Evolutionary conservation across 2,797 vertebrate species (phyloP).

Genomic region (Rhynchonycteris naso): DNA sequence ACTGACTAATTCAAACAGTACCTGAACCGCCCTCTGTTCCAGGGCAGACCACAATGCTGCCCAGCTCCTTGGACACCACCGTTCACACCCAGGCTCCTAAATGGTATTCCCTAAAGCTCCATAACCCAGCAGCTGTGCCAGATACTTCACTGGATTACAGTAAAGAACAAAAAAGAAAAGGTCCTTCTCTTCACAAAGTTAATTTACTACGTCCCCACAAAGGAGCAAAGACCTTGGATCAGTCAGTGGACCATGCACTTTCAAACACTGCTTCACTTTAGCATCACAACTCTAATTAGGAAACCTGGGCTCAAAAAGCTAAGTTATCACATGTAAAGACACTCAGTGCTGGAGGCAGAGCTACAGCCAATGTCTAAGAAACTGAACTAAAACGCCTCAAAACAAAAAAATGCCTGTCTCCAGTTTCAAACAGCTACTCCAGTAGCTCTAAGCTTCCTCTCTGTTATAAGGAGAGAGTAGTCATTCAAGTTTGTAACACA

Average conservation of each 20-base stretch:
- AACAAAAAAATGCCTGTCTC: conserved; percentile 29
- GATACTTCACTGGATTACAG: not conserved
- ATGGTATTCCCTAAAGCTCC: not conserved
- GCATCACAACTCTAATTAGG: not conserved
- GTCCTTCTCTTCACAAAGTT: not conserved
- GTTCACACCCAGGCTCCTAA: not conserved
- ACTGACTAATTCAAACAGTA: conserved; percentile 48
- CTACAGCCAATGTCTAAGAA: not conserved
- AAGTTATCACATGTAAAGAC: not conserved
- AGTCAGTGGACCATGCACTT: not conserved
- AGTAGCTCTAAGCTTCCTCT: not conserved
- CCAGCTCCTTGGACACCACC: not conserved
- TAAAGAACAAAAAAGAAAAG: not conserved
- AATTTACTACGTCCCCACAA: not conserved
- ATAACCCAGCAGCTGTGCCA: not conserved
- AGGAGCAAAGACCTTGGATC: not conserved
- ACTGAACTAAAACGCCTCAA: conserved; percentile 29
- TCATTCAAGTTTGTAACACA: conserved; percentile 31
- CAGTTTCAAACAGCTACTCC: not conserved
- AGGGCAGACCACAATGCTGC: not conserved
- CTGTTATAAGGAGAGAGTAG: not conserved
- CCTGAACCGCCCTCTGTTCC: not conserved
- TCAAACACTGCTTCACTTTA: not conserved
- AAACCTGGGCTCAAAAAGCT: conserved; percentile 42
- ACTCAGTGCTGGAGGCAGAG: not conserved